Percentiles rank a stretch among this genome's conserved stretches.
Evolutionary conservation across 2,113 vertebrate species (phyloP).

Genomic region (Serinus canaria): DNA sequence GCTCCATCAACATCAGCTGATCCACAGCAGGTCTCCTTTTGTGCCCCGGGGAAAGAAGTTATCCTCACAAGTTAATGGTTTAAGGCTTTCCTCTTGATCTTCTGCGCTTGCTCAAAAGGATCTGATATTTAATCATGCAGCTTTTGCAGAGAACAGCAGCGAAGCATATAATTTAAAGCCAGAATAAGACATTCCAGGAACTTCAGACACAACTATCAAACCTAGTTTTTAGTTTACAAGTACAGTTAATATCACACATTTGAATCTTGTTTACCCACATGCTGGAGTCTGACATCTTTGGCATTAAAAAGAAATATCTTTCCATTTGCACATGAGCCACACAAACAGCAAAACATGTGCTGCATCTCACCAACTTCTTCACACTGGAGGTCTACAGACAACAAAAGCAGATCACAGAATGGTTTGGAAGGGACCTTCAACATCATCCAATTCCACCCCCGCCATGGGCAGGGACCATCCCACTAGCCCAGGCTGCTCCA

Average conservation of each 20-base stretch:
- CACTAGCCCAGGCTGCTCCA: fast-evolving
- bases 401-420: not conserved
- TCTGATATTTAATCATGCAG: not conserved
- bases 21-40: not conserved
- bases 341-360: fast-evolving
- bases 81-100: not conserved
- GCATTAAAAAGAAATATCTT: not conserved
- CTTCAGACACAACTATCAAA: not conserved
- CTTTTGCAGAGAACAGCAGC: not conserved
- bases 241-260: not conserved
- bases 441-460: not conserved
- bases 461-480: not conserved
- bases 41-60: not conserved
- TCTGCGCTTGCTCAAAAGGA: not conserved
- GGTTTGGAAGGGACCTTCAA: not conserved
- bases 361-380: not conserved
- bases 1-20: not conserved
- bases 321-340: not conserved
- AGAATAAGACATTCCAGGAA: not conserved
- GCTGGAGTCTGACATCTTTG: not conserved
- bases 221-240: not conserved
- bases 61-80: not conserved
- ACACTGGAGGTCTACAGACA: not conserved
- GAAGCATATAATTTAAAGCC: not conserved
- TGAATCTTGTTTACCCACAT: not conserved